These are phyloP conservation scores for Lepidurus arcticus DNA, from an alignment of 1,140 invertebrate species.

Conservation along the genomic window DNA sequence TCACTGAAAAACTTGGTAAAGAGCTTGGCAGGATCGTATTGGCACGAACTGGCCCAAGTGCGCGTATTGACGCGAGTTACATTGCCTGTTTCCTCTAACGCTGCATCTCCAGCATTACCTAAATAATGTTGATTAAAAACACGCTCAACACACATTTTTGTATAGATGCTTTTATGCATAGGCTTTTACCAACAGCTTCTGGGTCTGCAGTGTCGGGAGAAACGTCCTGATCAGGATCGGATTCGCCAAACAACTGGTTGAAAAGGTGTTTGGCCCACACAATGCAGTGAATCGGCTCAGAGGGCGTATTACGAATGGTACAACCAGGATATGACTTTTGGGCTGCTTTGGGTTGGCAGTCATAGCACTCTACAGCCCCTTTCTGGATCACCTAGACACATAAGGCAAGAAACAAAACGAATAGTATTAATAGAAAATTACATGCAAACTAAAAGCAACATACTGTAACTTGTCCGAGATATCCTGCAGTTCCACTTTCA, in stretches of 20 bases:
- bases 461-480: constrained; percentile 76
- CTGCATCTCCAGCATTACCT: constrained; percentile 46
- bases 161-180: not conserved
- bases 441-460: constrained; percentile 38
- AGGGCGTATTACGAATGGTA: constrained; percentile 99
- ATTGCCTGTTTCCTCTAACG: constrained; percentile 59
- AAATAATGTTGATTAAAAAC: not conserved
- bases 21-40: constrained; percentile 77
- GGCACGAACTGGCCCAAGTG: constrained; percentile 73
- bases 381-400: constrained; percentile 63
- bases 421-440: constrained; percentile 13
- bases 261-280: constrained; percentile 99
- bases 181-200: constrained; percentile 57
- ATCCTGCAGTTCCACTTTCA: constrained; percentile 95
- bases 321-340: constrained; percentile 95
- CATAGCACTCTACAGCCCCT: constrained; percentile 90
- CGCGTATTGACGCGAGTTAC: constrained; percentile 78
- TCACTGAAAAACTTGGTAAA: constrained; percentile 88
- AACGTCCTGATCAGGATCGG: constrained; percentile 93
- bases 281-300: constrained; percentile 97
- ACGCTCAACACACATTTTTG: not conserved
- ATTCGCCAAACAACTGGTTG: constrained; percentile 97
- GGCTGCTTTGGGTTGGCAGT: constrained; percentile 85
- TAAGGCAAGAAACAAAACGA: constrained; percentile 11
- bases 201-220: constrained; percentile 94